Base-by-base conservation (phyloP, 2,888 invertebrate species). In the Habroteleia sp. region DNA sequence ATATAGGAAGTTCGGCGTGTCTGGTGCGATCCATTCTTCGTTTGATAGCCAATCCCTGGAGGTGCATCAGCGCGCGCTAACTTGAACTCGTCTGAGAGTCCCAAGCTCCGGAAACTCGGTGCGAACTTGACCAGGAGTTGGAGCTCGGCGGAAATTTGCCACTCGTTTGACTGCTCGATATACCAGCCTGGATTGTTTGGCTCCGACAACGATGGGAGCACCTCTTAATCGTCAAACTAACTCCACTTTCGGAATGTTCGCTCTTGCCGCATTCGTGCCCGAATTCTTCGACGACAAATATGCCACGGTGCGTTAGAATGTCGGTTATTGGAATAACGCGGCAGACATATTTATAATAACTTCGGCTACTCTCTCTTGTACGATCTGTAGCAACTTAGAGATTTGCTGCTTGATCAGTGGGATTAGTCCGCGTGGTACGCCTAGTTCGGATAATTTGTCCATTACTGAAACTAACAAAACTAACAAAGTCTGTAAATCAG, bases 31-130 rank as follows among this genome's bases (percentile, higher is more conserved):
- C 76, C 63, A 69, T 78, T 76, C 73, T 66, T 56, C 50, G 50
- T 74, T 78, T 78, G 74, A 78, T 77, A 78, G 65, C 75, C 77
- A 75, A 77, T 77, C 76, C 71, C 76, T 44, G 29, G 66, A 68
- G 71, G 73, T 68, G 52, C 46, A 68, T 66, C 58, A 65, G 48
- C 62, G 52, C 44, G 44, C 56, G 46, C 52, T 31, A 72, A 62
- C 56, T 68, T 41, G 31, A 56, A 54, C 42, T 60, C 39, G 37
- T 46, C 46, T 25, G 14, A 60, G 48, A 56, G 29, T 46, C 39
- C 42, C 5, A 20, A 39, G 44, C 25, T 20, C 41, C 68, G 71
- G 52, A 71, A 76, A 76, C 76, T 76, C 50, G 25, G 17, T 35
- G 42, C 31, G 23, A 75, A 76, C 71, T 78, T 77, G 68, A 46